Conservation (phyloP, 2,113 vertebrate genomes). For the Dermatemys mawii region DNA sequence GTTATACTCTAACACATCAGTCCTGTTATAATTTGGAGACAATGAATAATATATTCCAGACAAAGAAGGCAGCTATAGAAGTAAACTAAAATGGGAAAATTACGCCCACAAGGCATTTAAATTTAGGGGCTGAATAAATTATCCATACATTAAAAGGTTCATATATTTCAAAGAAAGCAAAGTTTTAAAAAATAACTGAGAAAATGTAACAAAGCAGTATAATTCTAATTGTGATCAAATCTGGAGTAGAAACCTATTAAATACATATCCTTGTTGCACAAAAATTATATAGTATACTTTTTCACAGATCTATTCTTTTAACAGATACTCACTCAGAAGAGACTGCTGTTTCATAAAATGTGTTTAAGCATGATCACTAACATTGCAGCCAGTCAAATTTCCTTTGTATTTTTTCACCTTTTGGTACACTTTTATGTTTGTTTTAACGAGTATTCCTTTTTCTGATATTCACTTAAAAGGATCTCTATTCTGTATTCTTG, state of each 20-base stretch:
- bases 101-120: slow-evolving; percentile 78
- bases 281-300: slow-evolving; percentile 51
- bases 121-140: slow-evolving; percentile 81
- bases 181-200: slow-evolving; percentile 67
- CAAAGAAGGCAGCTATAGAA: slow-evolving; percentile 75
- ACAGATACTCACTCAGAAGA: slow-evolving; percentile 18
- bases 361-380: slow-evolving; percentile 59
- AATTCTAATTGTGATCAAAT: slow-evolving; percentile 76
- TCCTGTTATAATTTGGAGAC: slow-evolving; percentile 77
- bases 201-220: slow-evolving; percentile 75
- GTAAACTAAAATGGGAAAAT: slow-evolving; percentile 81
- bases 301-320: slow-evolving; percentile 57
- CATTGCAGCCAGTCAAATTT: slow-evolving; percentile 59
- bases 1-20: slow-evolving; percentile 61
- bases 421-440: not conserved
- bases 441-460: slow-evolving; percentile 34
- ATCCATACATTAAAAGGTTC: slow-evolving; percentile 79
- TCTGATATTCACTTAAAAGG: slow-evolving; percentile 20
- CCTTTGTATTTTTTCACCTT: slow-evolving; percentile 25
- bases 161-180: slow-evolving; percentile 77
- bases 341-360: slow-evolving; percentile 57
- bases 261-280: slow-evolving; percentile 58
- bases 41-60: slow-evolving; percentile 80
- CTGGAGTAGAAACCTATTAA: slow-evolving; percentile 70
- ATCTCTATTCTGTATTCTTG: not conserved